phyloP scores from a whole-genome alignment of 2,888 invertebrate species.

The Amiota mariae region DNA sequence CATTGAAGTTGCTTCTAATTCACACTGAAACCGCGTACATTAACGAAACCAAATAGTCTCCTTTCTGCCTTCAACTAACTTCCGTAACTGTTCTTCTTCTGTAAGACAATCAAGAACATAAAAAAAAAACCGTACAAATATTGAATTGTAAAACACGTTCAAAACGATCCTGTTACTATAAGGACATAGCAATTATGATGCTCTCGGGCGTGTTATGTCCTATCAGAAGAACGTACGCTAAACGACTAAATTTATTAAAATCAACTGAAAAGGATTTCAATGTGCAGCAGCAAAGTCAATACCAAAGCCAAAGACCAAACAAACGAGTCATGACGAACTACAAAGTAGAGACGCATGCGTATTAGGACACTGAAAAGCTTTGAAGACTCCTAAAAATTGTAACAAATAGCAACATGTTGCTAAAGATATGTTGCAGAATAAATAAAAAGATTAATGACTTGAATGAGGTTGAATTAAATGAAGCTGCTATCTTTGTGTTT shows the following conservation, averaged over 20 bases:
- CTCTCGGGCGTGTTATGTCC: constrained; percentile 31
- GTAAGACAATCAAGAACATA: too few species aligned
- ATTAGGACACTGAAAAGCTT: neutral
- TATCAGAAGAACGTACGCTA: constrained; percentile 38
- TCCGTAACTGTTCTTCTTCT: too few species aligned
- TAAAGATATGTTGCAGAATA: neutral
- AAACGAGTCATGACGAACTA: neutral
- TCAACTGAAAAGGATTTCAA: constrained; percentile 38
- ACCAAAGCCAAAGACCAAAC: neutral
- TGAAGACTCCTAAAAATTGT: constrained; percentile 9
- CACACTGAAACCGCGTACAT: too few species aligned
- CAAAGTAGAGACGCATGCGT: constrained; percentile 9
- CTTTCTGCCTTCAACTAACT: too few species aligned
- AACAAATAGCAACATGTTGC: neutral
- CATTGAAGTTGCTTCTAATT: too few species aligned
- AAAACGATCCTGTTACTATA: too few species aligned
- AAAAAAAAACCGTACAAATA: neutral
- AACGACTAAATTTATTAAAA: constrained; percentile 42
- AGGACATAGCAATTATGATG: neutral
- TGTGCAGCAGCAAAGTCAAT: constrained; percentile 16
- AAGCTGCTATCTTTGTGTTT: too few species aligned
- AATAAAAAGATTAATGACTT: too few species aligned
- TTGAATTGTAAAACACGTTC: too few species aligned
- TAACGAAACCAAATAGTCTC: too few species aligned
- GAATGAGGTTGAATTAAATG: too few species aligned